Percentiles rank a stretch among this genome's conserved stretches.
These are phyloP conservation scores for Lerista edwardsae DNA, from an alignment of 2,797 vertebrate species.

Conservation along the genomic window DNA sequence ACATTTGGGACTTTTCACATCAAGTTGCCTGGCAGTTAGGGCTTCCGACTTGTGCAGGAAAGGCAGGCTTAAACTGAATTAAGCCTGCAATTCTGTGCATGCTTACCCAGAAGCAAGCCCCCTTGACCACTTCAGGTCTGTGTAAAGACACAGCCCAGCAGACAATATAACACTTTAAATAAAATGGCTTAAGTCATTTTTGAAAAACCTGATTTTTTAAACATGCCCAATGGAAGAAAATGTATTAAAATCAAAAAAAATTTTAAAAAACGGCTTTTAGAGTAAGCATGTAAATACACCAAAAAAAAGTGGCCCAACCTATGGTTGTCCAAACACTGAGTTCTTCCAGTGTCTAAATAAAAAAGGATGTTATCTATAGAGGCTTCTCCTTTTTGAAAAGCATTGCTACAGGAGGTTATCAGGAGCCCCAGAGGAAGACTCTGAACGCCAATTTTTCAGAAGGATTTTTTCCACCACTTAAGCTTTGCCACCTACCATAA, in stretches of 20 bases:
- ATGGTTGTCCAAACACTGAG: not conserved
- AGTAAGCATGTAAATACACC: not conserved
- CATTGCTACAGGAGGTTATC: not conserved
- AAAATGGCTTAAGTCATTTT: not conserved
- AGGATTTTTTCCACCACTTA: constrained; percentile 13
- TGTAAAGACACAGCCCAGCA: not conserved
- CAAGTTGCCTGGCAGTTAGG: not conserved
- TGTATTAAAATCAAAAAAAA: not conserved
- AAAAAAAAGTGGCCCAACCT: not conserved
- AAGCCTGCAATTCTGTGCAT: not conserved
- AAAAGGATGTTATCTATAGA: constrained; percentile 10
- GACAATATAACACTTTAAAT: not conserved
- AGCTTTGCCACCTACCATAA: not conserved
- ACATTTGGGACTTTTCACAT: not conserved
- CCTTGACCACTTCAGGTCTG: too few species aligned
- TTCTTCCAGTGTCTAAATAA: not conserved
- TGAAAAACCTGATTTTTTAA: too few species aligned
- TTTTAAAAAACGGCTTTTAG: not conserved
- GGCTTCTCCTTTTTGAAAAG: constrained; percentile 23
- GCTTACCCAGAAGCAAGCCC: too few species aligned
- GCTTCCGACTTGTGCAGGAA: not conserved
- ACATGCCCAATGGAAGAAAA: too few species aligned
- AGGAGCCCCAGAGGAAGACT: constrained; percentile 15
- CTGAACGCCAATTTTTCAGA: not conserved
- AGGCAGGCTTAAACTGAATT: not conserved